Conservation (phyloP, 2,113 vertebrate genomes). For the Brachyhypopomus gauderio region DNA sequence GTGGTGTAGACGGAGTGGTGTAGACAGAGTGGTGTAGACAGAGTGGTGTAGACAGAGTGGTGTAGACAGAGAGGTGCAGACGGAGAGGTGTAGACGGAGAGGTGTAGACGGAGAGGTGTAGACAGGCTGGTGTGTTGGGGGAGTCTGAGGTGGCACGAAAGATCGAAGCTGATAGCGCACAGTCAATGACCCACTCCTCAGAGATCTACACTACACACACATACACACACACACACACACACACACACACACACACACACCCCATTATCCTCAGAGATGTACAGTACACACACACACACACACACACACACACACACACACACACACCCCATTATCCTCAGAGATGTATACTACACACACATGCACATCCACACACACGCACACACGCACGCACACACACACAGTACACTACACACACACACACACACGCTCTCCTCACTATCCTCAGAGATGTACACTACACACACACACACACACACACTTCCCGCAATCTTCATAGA, state of each 20-base stretch:
- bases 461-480: no score
- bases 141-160: conserved; percentile 47
- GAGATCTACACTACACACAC: background rate
- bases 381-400: background rate
- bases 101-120: background rate
- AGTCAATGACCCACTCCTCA: conserved; percentile 36
- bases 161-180: conserved; percentile 55
- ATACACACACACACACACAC: no score
- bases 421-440: no score
- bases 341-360: conserved; percentile 17
- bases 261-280: no score
- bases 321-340: background rate
- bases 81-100: background rate
- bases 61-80: no score
- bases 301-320: no score
- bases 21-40: no score
- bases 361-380: conserved; percentile 22
- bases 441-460: no score
- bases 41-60: background rate
- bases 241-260: no score
- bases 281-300: no score
- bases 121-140: background rate
- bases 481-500: no score
- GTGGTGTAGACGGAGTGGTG: background rate
- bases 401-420: no score